phyloP scores from a whole-genome alignment of 2,888 invertebrate species.

The Morpho deidamia region DNA sequence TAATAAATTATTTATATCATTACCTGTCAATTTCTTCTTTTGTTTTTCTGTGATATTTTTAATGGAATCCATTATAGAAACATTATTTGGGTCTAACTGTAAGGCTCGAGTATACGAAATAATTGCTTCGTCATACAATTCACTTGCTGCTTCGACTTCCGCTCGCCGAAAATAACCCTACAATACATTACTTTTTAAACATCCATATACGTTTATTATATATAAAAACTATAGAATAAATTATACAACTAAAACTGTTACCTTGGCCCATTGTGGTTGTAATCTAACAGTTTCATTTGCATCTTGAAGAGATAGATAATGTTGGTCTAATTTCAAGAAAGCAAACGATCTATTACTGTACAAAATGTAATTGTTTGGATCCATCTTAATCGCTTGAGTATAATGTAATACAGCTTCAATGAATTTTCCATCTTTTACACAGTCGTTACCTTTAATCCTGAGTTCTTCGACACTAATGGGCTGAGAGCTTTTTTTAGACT shows the following conservation, averaged over 20 bases:
- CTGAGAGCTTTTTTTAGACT: slow-evolving; percentile 46
- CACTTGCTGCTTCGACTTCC: slow-evolving; percentile 84
- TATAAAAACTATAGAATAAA: slow-evolving; percentile 1
- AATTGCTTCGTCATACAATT: slow-evolving; percentile 82
- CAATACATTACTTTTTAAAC: neutral
- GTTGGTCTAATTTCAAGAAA: slow-evolving; percentile 87
- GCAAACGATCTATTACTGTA: slow-evolving; percentile 90
- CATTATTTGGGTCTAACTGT: slow-evolving; percentile 82
- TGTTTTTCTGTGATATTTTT: slow-evolving; percentile 77
- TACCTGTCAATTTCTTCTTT: slow-evolving; percentile 80
- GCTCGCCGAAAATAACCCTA: slow-evolving; percentile 86
- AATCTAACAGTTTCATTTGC: slow-evolving; percentile 86
- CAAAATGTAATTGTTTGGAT: slow-evolving; percentile 83
- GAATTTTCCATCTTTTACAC: slow-evolving; percentile 84
- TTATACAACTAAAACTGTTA: slow-evolving; percentile 34
- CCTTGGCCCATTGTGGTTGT: slow-evolving; percentile 89
- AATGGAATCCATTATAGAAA: slow-evolving; percentile 80
- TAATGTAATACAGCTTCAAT: slow-evolving; percentile 89
- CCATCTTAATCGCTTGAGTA: slow-evolving; percentile 86
- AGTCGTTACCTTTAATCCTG: slow-evolving; percentile 86
- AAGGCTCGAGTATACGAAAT: slow-evolving; percentile 83
- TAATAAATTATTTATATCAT: slow-evolving; percentile 1
- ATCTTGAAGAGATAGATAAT: slow-evolving; percentile 86
- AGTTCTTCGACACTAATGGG: slow-evolving; percentile 73
- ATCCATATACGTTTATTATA: neutral